Evolutionary conservation across 2,113 vertebrate species (phyloP).

Genomic region (Taxidea taxus): DNA sequence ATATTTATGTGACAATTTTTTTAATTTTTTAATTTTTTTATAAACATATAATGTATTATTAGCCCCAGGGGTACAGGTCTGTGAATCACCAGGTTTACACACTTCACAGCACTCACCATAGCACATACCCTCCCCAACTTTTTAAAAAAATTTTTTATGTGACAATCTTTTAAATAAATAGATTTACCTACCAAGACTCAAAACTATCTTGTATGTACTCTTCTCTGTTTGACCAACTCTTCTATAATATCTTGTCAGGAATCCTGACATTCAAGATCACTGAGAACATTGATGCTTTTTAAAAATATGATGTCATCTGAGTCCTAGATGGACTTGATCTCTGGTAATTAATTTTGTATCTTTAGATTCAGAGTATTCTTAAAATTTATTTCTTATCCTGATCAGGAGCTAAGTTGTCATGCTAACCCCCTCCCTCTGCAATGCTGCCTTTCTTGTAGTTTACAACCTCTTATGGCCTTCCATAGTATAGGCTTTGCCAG

Average conservation of each 20-base stretch:
- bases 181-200: background rate
- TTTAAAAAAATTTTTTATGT: too few relatives aligned
- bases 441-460: background rate
- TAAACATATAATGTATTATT: too few relatives aligned
- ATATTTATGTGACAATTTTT: conserved; percentile 42
- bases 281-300: conserved; percentile 13
- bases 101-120: too few relatives aligned
- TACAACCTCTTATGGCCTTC: background rate
- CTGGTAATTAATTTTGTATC: background rate
- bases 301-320: background rate
- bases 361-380: background rate
- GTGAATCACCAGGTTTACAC: too few relatives aligned
- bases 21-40: too few relatives aligned
- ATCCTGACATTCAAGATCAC: conserved; percentile 19
- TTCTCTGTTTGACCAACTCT: background rate
- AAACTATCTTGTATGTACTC: background rate
- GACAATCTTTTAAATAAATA: conserved; percentile 39
- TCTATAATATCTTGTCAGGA: conserved; percentile 1
- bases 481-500: background rate
- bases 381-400: background rate
- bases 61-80: too few relatives aligned
- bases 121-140: too few relatives aligned
- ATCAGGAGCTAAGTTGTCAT: background rate
- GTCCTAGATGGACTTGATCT: background rate
- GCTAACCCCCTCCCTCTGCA: background rate